Conservation (phyloP, 2,888 invertebrate genomes). For the Mythimna loreyi region DNA sequence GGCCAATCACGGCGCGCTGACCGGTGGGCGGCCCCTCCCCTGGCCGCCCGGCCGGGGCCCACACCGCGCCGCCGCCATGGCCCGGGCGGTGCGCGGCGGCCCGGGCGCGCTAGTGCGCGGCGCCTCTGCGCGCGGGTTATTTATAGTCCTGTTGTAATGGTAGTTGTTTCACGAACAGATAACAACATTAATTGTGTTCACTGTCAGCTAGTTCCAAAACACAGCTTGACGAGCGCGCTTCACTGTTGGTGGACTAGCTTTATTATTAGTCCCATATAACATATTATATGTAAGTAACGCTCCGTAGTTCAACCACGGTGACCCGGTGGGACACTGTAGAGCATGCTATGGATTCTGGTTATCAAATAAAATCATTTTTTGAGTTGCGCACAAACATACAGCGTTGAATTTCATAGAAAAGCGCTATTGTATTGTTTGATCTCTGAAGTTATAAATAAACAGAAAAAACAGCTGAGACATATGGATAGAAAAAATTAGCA, state of each 20-base stretch:
- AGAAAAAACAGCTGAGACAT: too few species aligned
- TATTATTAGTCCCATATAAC: too few species aligned
- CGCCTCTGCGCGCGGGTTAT: constrained; percentile 2
- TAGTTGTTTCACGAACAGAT: constrained; percentile 2
- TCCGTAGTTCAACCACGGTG: too few species aligned
- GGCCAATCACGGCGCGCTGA: constrained; percentile 57
- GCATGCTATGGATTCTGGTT: too few species aligned
- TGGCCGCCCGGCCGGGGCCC: constrained; percentile 50
- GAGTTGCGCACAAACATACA: too few species aligned
- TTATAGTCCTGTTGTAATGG: background rate
- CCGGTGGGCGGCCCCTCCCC: constrained; percentile 58
- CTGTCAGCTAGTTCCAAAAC: background rate
- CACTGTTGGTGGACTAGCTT: background rate
- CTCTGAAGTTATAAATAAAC: too few species aligned
- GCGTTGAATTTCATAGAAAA: too few species aligned
- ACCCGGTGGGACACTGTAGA: too few species aligned
- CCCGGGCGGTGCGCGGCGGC: background rate
- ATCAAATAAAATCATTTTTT: too few species aligned
- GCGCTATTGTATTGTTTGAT: too few species aligned
- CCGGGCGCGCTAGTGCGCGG: background rate
- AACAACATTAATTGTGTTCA: background rate
- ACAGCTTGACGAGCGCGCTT: background rate
- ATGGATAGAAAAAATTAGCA: too few species aligned
- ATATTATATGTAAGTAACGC: too few species aligned
- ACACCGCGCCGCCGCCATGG: constrained; percentile 9